Evolutionary conservation across 2,113 vertebrate genomes (phyloP).

Genomic region (Zeus faber): DNA sequence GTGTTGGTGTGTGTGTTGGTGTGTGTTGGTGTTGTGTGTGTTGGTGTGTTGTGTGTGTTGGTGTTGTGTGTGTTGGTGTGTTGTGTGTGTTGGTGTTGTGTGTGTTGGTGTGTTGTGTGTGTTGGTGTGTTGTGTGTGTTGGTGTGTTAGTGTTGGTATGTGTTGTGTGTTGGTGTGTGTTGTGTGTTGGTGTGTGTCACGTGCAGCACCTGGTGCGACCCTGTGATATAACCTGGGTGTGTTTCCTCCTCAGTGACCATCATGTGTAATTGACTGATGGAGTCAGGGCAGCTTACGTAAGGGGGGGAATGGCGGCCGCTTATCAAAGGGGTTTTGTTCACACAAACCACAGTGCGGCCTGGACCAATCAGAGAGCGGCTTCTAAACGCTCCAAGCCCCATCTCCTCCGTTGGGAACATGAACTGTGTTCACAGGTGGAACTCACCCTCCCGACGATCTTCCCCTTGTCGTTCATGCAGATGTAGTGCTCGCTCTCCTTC

Average conservation of each 20-base stretch:
- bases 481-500: slow-evolving; percentile 80
- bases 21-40: too few species aligned
- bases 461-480: slow-evolving; percentile 81
- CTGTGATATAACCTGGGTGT: slow-evolving; percentile 66
- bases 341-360: slow-evolving; percentile 51
- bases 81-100: too few species aligned
- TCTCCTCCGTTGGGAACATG: too few species aligned
- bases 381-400: too few species aligned
- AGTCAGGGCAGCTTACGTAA: slow-evolving; percentile 66
- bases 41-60: too few species aligned
- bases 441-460: slow-evolving; percentile 79
- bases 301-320: slow-evolving; percentile 63
- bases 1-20: too few species aligned
- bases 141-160: slow-evolving; percentile 1
- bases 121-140: slow-evolving; percentile 20
- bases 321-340: slow-evolving; percentile 70
- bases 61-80: too few species aligned
- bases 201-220: slow-evolving; percentile 65
- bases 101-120: too few species aligned
- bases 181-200: slow-evolving; percentile 35
- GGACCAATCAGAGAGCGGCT: too few species aligned
- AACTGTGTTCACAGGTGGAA: too few species aligned
- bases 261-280: slow-evolving; percentile 71
- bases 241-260: slow-evolving; percentile 63
- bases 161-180: slow-evolving; percentile 2